Conservation (phyloP, 2,888 invertebrate species). For the Microctonus brassicae region DNA sequence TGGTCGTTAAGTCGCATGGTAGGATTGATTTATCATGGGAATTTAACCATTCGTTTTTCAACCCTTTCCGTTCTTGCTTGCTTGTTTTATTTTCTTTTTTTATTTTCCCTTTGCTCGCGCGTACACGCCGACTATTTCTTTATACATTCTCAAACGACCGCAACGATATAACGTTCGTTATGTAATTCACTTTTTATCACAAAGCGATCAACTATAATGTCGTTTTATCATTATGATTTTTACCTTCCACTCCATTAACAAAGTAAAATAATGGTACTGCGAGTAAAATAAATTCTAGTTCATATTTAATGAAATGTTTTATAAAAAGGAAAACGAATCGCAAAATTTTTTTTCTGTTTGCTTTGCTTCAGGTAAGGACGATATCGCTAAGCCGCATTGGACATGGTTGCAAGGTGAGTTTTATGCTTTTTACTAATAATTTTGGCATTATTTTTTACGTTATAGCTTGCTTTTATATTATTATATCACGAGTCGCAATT, state of each 20-base stretch:
- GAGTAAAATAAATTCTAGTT: constrained; percentile 28
- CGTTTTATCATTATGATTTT: constrained; percentile 24
- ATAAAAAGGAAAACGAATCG: constrained; percentile 9
- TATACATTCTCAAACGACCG: constrained; percentile 29
- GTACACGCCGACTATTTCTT: constrained; percentile 28
- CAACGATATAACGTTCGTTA: constrained; percentile 20
- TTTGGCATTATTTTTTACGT: constrained; percentile 34
- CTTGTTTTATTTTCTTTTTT: background rate
- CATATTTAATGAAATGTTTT: background rate
- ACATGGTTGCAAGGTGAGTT: constrained; percentile 69
- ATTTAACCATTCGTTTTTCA: constrained; percentile 41
- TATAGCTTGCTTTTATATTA: background rate
- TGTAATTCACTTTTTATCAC: constrained; percentile 33
- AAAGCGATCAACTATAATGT: constrained; percentile 35
- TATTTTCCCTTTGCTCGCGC: background rate
- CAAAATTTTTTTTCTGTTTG: constrained; percentile 32
- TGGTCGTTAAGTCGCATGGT: constrained; percentile 37
- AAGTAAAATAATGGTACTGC: background rate
- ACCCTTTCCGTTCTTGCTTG: constrained; percentile 20
- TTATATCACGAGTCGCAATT: no score
- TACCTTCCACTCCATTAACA: constrained; percentile 29
- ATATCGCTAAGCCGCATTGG: constrained; percentile 68
- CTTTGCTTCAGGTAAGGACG: constrained; percentile 67
- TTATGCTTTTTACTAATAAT: constrained; percentile 55
- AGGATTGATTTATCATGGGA: constrained; percentile 42